Evolutionary conservation across 2,113 vertebrate genomes (phyloP), one percentile per base, ranked within the genome.

Genomic region (Chionodraco myersi): DNA sequence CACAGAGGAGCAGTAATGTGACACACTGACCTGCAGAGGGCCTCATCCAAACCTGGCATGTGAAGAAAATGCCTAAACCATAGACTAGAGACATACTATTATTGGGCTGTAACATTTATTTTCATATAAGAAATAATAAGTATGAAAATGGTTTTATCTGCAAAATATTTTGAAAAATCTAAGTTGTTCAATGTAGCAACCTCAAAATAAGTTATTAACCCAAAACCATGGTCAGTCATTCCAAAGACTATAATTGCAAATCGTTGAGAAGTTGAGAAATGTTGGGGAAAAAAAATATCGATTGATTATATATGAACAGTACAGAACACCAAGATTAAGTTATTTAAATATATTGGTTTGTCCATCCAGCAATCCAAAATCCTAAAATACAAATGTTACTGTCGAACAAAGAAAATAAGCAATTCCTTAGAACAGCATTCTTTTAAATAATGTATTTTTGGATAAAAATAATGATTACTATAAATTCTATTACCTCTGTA

Each of bases 1-100:
- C 89, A 88, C 88, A 26, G 84, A 77, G 9, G 10, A 26, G 85
- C 89, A 84, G 93, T 86, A 70, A 61, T 93, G 91, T 83, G 57
- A 81, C 77, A 9, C 0, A 4, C 5, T 1, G 61, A 49, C 88
- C 89, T 91, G 86, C 89, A 87, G 80, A 80, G 91, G 84, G 80
- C 67, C 12, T 21, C 18, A 0, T 63, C 34, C 58, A 48, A 30
- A 47, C 7, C 65, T 10, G 18, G 1, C 5, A 1, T 26, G 30
- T 48, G 1, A 49, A 10, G 26, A 8, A 6, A 56, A 36, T 0
- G 54, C 57, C 14, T 1, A 45, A 52, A 45, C 16, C 54, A 61
- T 34, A 30, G 30, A 30, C 26, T 30, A 44, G 8, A 34, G 2
- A 70, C 15, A 14, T 14, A 30, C 14, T 34, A 16, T 59, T 16